phyloP scores from a whole-genome alignment of 2,797 vertebrate genomes.

The Arrhamphus sclerolepis region DNA sequence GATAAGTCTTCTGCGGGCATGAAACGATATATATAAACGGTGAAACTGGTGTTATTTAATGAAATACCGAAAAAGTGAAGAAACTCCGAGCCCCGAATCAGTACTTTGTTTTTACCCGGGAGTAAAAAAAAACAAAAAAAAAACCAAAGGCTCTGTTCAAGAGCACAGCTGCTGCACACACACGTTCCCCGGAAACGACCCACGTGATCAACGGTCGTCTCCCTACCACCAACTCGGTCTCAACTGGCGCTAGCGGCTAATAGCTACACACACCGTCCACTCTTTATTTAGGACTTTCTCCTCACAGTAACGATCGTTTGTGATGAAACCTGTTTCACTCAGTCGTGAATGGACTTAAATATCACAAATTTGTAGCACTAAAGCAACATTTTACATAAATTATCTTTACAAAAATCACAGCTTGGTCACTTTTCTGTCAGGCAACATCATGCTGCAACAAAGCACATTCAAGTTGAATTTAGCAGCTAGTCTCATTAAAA shows the following conservation, averaged over 20 bases:
- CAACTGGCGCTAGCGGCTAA: constrained; percentile 27
- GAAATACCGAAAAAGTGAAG: background rate
- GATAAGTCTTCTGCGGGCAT: background rate
- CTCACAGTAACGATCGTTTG: no score
- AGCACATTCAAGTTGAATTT: background rate
- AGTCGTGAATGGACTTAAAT: no score
- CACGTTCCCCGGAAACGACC: constrained; percentile 30
- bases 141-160: constrained; percentile 36
- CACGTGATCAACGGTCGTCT: background rate
- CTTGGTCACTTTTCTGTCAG: background rate
- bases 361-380: background rate
- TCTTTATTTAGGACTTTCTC: no score
- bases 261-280: background rate
- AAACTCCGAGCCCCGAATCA: background rate
- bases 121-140: no score
- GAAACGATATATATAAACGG: fast-evolving
- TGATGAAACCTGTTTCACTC: no score
- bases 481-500: background rate
- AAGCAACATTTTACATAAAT: background rate
- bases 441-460: constrained; percentile 2
- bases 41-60: background rate
- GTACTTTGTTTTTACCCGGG: constrained; percentile 28
- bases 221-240: background rate
- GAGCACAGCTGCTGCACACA: constrained; percentile 15
- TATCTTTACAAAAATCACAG: background rate